Conservation (phyloP, 1,140 invertebrate species). For the Latrodectus geometricus region DNA sequence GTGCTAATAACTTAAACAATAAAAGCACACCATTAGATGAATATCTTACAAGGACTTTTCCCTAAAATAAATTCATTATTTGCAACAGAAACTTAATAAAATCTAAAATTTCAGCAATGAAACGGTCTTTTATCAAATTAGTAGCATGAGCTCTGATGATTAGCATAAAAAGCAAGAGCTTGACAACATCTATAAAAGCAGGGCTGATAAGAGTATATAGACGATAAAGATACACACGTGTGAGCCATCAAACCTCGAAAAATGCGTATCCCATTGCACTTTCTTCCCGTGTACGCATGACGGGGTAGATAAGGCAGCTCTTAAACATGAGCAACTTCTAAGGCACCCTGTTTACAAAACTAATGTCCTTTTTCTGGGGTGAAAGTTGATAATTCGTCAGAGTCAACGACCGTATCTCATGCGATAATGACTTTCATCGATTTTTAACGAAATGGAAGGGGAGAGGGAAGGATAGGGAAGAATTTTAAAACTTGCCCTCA, state of each 20-base stretch:
- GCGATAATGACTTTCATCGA: slow-evolving; percentile 6
- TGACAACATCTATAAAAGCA: background rate
- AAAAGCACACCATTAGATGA: too few species aligned
- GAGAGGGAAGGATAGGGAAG: background rate
- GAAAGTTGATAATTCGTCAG: slow-evolving; percentile 5
- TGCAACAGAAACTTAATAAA: too few species aligned
- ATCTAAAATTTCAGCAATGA: too few species aligned
- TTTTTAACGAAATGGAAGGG: slow-evolving; percentile 1
- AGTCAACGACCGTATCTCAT: slow-evolving; percentile 16
- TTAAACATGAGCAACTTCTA: background rate
- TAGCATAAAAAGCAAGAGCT: background rate
- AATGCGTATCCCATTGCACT: background rate
- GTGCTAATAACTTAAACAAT: too few species aligned
- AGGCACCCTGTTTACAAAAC: background rate
- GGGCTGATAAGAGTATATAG: background rate
- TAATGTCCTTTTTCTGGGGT: background rate
- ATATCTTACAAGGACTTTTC: too few species aligned
- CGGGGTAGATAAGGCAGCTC: background rate
- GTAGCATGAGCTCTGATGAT: background rate
- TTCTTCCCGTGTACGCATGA: background rate
- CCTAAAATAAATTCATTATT: too few species aligned
- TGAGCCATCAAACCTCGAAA: background rate
- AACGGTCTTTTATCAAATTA: background rate
- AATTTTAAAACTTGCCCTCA: background rate
- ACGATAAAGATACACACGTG: background rate